Conservation (phyloP, 2,113 vertebrate genomes). For the Trichomycterus rosablanca region DNA sequence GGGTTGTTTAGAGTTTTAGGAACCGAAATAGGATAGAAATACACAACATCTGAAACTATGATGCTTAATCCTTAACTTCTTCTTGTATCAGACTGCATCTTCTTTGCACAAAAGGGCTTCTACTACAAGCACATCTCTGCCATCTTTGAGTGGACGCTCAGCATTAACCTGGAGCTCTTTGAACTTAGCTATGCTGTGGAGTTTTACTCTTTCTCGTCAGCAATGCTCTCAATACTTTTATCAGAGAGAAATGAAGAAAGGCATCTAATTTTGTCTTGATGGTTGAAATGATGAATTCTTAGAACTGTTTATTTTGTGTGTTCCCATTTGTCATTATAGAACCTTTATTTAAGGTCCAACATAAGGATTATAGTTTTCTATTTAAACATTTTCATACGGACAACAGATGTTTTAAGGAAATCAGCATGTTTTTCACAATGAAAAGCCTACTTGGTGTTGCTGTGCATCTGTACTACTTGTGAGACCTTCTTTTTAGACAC, state of each 20-base stretch:
- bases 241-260: conserved; percentile 58
- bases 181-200: conserved; percentile 66
- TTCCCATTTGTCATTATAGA: no score
- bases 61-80: conserved; percentile 40
- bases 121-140: conserved; percentile 59
- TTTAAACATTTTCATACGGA: no score
- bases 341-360: no score
- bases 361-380: no score
- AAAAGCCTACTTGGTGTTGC: no score
- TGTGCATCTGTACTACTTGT: no score
- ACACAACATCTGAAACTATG: no score
- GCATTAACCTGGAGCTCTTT: conserved; percentile 67
- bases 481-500: no score
- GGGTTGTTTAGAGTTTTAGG: no score
- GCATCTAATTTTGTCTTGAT: conserved; percentile 63
- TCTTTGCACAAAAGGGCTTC: conserved; percentile 52
- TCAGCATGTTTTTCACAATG: no score
- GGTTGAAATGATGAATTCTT: background rate
- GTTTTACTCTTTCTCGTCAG: conserved; percentile 67
- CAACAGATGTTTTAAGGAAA: background rate
- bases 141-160: conserved; percentile 70
- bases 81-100: conserved; percentile 54
- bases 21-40: no score
- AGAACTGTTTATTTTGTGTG: conserved; percentile 5
- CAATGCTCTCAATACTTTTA: conserved; percentile 66